Evolutionary conservation across 1,140 invertebrate species (phyloP).

Genomic region (honey bee (Apis mellifera)): Amel_HAv3.1 CM009931.2:21250001-21250500

Average conservation of each 20-base stretch:
- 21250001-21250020: not conserved
- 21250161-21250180: too few species aligned
- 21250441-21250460: too few species aligned
- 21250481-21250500: not conserved
- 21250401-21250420: not conserved
- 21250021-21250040: not conserved
- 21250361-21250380: conserved; percentile 9
- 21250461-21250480: not conserved
- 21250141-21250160: too few species aligned
- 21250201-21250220: not conserved
- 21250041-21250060: not conserved
- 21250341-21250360: conserved; percentile 24
- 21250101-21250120: too few species aligned
- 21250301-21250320: not conserved
- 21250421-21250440: not conserved
- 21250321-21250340: not conserved
- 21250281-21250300: not conserved
- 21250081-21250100: too few species aligned
- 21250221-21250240: too few species aligned
- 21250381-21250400: not conserved
- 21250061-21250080: not conserved
- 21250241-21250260: too few species aligned
- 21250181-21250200: too few species aligned
- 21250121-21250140: too few species aligned
- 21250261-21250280: not conserved